phyloP scores from a whole-genome alignment of 2,113 vertebrate genomes.

The Mola mola region DNA sequence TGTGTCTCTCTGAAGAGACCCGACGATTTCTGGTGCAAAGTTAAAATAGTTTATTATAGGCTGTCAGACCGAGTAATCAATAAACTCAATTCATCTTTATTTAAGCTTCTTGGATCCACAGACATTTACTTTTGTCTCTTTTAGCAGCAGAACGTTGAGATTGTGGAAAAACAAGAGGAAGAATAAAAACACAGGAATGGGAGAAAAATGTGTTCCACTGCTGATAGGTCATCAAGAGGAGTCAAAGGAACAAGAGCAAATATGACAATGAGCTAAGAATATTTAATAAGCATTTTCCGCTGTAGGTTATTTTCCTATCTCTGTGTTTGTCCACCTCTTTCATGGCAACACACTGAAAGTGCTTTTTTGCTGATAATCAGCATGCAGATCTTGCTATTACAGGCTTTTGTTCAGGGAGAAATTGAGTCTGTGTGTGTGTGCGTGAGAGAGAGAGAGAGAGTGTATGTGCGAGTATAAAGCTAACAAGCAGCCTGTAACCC shows the following conservation, averaged over 20 bases:
- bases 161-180: constrained; percentile 7
- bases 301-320: no score
- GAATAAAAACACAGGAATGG: constrained; percentile 15
- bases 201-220: constrained; percentile 31
- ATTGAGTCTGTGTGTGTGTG: constrained; percentile 1
- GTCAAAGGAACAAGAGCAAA: neutral
- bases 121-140: neutral
- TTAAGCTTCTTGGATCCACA: no score
- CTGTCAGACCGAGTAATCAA: neutral
- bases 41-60: neutral
- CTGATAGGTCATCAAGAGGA: constrained; percentile 53
- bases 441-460: constrained; percentile 8
- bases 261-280: no score
- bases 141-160: no score
- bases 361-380: constrained; percentile 9
- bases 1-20: neutral
- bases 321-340: neutral
- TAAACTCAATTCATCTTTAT: neutral
- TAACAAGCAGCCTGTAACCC: constrained; percentile 56
- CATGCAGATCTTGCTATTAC: constrained; percentile 5
- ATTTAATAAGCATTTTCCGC: no score
- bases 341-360: no score
- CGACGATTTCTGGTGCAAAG: neutral
- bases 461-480: neutral
- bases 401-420: constrained; percentile 8